Evolutionary conservation across 2,797 vertebrate genomes (phyloP).

Genomic region (Micromesistius poutassou): DNA sequence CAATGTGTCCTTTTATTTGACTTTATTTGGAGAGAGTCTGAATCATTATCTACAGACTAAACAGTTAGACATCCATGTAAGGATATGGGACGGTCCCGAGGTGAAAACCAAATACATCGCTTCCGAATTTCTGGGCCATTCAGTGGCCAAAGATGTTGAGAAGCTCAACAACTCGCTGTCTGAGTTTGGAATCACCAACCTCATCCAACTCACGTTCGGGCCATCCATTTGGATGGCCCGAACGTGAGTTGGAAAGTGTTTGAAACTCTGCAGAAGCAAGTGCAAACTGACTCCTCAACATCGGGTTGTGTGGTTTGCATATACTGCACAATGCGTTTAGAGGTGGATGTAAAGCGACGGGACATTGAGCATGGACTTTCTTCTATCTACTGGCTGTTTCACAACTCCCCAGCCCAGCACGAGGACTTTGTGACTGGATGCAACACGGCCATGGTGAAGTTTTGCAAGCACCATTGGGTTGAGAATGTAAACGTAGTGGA

Average conservation of each 20-base stretch:
- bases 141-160: background rate
- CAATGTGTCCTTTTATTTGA: no score
- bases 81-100: no score
- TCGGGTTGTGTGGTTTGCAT: conserved; percentile 13
- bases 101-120: conserved; percentile 2
- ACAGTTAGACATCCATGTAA: no score
- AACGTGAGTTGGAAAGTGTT: conserved; percentile 39
- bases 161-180: conserved; percentile 26
- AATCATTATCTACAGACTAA: no score
- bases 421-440: no score
- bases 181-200: conserved; percentile 24
- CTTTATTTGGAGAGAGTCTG: no score
- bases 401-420: no score
- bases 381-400: no score
- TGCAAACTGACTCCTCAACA: conserved; percentile 18
- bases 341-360: conserved; percentile 1
- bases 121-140: background rate
- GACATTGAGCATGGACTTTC: background rate
- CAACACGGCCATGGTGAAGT: no score
- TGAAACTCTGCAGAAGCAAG: conserved; percentile 21
- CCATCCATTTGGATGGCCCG: conserved; percentile 16
- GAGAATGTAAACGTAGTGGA: no score
- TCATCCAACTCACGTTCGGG: conserved; percentile 25
- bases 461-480: no score
- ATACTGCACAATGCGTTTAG: background rate